Evolutionary conservation across 2,113 vertebrate species (phyloP).

Genomic region (Cyprinus carpio): DNA sequence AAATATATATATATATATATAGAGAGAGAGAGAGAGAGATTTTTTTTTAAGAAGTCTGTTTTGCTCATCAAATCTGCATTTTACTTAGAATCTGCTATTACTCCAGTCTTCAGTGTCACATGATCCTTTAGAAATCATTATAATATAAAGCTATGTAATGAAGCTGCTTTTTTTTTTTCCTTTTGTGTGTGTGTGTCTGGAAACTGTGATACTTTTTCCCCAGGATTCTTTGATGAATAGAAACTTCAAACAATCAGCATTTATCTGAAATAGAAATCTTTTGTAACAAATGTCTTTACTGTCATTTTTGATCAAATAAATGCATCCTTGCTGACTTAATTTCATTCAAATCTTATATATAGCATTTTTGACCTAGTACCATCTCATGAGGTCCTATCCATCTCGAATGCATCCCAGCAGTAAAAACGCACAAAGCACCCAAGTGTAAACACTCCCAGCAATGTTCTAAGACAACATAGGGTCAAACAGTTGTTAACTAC

Average conservation of each 20-base stretch:
- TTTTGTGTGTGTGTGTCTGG: too few relatives aligned
- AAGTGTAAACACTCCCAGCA: neutral
- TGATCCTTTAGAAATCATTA: too few relatives aligned
- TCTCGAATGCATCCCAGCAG: neutral
- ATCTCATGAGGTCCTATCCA: neutral
- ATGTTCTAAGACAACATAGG: neutral
- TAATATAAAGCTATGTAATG: too few relatives aligned
- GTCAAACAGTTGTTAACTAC: constrained; percentile 14
- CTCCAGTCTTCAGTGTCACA: too few relatives aligned
- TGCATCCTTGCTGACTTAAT: neutral
- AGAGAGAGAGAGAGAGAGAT: too few relatives aligned
- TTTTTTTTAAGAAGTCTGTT: too few relatives aligned
- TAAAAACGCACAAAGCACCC: neutral
- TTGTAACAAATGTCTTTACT: neutral
- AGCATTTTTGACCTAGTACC: neutral
- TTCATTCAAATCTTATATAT: neutral
- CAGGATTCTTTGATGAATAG: neutral
- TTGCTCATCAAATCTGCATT: too few relatives aligned
- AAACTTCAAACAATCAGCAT: too few relatives aligned
- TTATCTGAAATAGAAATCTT: neutral
- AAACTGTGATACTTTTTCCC: neutral
- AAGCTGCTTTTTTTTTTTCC: too few relatives aligned
- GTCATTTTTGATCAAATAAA: neutral
- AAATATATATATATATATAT: too few relatives aligned
- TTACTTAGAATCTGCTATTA: too few relatives aligned